Evolutionary conservation across 2,888 invertebrate genomes (phyloP).

Genomic region (Lysandra coridon): DNA sequence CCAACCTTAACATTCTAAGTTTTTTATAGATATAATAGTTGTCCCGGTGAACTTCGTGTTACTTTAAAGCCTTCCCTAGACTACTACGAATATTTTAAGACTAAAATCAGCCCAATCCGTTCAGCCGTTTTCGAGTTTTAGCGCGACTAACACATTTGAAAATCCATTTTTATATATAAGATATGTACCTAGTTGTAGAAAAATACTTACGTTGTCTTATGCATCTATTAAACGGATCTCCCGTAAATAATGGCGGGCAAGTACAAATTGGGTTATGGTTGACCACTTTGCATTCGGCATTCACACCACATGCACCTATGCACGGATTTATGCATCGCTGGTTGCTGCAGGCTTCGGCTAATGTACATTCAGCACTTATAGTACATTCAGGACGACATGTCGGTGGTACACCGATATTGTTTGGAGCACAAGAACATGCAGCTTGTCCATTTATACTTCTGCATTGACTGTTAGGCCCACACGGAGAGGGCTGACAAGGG

Average conservation of each 20-base stretch:
- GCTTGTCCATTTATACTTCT: slow-evolving; percentile 83
- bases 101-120: no score
- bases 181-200: no score
- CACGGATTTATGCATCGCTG: slow-evolving; percentile 88
- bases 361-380: slow-evolving; percentile 85
- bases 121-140: no score
- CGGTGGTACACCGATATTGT: slow-evolving; percentile 83
- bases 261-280: slow-evolving; percentile 88
- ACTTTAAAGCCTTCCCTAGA: no score
- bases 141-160: no score
- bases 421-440: slow-evolving; percentile 84
- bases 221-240: slow-evolving; percentile 84
- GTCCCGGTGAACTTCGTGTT: no score
- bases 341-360: slow-evolving; percentile 85
- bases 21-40: no score
- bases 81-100: no score
- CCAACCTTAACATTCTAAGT: no score
- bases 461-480: slow-evolving; percentile 83
- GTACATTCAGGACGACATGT: slow-evolving; percentile 87
- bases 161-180: no score
- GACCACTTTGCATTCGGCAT: slow-evolving; percentile 87
- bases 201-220: slow-evolving; percentile 74
- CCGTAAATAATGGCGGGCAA: slow-evolving; percentile 82
- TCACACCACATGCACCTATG: slow-evolving; percentile 85
- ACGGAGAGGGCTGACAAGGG: slow-evolving; percentile 83